Percentiles rank a stretch among this genome's conserved stretches.
Conservation (phyloP, 2,113 vertebrate genomes). For the Periophthalmodon schlosseri region DNA sequence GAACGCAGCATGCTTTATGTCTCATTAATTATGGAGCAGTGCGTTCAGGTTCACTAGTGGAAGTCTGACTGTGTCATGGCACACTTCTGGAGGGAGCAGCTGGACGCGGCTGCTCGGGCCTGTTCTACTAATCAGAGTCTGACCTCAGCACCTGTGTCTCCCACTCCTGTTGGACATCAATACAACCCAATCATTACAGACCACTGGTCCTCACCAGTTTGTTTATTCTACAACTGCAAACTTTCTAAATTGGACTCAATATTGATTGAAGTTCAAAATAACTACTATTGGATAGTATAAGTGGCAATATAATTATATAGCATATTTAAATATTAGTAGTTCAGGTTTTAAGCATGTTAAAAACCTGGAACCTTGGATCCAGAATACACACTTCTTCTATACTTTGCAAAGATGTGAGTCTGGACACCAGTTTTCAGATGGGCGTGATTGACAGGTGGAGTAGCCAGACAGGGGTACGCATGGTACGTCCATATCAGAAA, state of each 20-base stretch:
- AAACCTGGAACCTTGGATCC: no score
- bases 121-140: constrained; percentile 48
- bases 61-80: constrained; percentile 22
- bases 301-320: no score
- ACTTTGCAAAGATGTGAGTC: no score
- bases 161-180: constrained; percentile 6
- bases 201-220: not conserved
- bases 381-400: no score
- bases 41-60: constrained; percentile 26
- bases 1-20: constrained; percentile 35
- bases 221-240: not conserved
- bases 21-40: constrained; percentile 28
- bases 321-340: no score
- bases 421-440: no score
- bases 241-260: not conserved
- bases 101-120: constrained; percentile 36
- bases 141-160: constrained; percentile 20
- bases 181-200: not conserved
- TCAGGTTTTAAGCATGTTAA: no score
- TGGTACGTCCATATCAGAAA: no score
- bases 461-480: no score
- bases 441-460: no score
- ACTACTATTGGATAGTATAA: no score
- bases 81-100: constrained; percentile 38
- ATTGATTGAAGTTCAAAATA: no score